Evolutionary conservation across 2,888 invertebrate species (phyloP).

Genomic region (Nezara viridula): DNA sequence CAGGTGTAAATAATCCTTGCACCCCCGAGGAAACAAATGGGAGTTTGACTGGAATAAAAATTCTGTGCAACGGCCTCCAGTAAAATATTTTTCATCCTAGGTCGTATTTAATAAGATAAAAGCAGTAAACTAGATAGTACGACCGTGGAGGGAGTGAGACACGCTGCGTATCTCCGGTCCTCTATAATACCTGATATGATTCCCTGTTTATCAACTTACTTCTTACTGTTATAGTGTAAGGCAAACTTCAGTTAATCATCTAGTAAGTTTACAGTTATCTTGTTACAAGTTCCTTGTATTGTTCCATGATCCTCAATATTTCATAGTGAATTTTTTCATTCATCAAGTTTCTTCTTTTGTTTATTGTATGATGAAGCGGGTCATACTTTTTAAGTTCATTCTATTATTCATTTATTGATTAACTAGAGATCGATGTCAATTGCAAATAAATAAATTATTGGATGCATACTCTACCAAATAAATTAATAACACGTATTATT

Average conservation of each 20-base stretch:
- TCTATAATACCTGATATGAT: neutral
- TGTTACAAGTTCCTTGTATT: neutral
- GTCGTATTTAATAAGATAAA: slow-evolving; percentile 42
- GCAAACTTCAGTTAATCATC: neutral
- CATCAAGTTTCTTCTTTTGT: too few species aligned
- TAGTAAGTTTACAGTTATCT: neutral
- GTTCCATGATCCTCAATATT: neutral
- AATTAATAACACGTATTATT: too few species aligned
- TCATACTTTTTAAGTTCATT: too few species aligned
- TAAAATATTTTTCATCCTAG: slow-evolving; percentile 16
- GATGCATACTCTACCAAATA: too few species aligned
- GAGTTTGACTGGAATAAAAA: slow-evolving; percentile 22
- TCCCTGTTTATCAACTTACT: neutral
- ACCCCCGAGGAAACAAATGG: neutral
- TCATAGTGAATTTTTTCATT: too few species aligned
- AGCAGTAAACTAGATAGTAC: slow-evolving; percentile 1
- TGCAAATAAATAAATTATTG: too few species aligned
- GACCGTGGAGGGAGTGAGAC: neutral
- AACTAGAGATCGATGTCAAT: too few species aligned
- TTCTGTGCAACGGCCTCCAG: slow-evolving; percentile 35
- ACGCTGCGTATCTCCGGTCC: neutral
- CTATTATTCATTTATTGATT: too few species aligned
- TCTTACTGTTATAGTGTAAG: neutral
- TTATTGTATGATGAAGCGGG: too few species aligned
- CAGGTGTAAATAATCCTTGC: slow-evolving; percentile 40